Evolutionary conservation across 2,888 invertebrate genomes (phyloP).

Genomic region (Exephanes ischioxanthus): DNA sequence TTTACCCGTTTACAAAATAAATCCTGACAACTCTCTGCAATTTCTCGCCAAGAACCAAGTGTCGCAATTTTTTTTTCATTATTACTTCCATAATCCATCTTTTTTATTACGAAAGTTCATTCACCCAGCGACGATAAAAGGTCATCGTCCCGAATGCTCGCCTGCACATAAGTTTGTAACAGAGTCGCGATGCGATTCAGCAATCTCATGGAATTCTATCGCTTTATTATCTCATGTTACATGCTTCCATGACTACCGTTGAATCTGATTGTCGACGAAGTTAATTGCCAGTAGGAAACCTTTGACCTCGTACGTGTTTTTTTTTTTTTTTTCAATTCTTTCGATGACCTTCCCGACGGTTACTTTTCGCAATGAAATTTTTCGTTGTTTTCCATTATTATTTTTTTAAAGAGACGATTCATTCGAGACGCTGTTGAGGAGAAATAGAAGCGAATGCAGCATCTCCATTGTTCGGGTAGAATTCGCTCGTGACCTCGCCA

Average conservation of each 20-base stretch:
- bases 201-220: conserved; percentile 31
- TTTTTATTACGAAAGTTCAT: conserved; percentile 2
- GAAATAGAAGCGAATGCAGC: neutral
- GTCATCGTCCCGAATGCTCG: conserved; percentile 8
- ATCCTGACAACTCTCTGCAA: neutral
- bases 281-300: conserved; percentile 30
- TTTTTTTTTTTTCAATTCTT: neutral
- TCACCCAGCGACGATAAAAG: conserved; percentile 10
- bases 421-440: neutral
- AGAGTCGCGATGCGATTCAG: conserved; percentile 19
- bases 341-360: neutral
- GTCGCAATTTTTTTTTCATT: neutral
- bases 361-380: conserved; percentile 1
- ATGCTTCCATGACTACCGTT: conserved; percentile 33
- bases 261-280: conserved; percentile 31
- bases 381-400: no score
- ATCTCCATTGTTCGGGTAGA: neutral
- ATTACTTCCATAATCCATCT: neutral
- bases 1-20: neutral
- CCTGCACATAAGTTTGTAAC: conserved; percentile 19
- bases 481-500: conserved; percentile 2
- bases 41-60: neutral
- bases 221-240: conserved; percentile 57
- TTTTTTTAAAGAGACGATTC: neutral
- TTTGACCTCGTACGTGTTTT: conserved; percentile 6